These are phyloP conservation scores for Ardeotis arabs DNA, from an alignment of 2,113 vertebrate genomes.

Conservation along the genomic window DNA sequence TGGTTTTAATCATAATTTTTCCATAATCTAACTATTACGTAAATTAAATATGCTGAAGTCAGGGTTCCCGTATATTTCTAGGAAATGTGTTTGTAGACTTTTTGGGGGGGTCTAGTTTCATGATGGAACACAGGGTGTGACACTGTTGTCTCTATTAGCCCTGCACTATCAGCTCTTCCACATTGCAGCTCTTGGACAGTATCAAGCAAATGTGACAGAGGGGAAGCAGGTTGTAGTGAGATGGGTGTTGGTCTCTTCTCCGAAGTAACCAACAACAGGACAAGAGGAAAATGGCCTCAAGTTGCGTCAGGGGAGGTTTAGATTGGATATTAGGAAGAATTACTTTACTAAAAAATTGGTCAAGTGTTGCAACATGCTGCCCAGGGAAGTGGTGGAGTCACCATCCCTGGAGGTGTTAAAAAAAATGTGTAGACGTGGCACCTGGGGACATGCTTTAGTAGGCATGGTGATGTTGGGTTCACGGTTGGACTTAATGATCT, in stretches of 20 bases:
- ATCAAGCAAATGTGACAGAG: not conserved
- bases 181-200: not conserved
- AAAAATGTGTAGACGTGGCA: no score
- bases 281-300: no score
- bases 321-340: no score
- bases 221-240: not conserved
- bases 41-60: not conserved
- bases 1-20: not conserved
- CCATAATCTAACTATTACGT: not conserved
- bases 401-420: no score
- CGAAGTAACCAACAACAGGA: no score
- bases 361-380: no score
- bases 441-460: no score
- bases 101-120: not conserved
- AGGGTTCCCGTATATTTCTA: not conserved
- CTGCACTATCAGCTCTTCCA: not conserved
- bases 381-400: no score
- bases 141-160: not conserved
- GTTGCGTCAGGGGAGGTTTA: no score
- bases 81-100: not conserved
- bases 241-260: no score
- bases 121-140: not conserved
- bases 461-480: no score
- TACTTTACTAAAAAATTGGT: no score
- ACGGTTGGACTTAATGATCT: not conserved